Evolutionary conservation across 2,888 invertebrate genomes (phyloP).

Genomic region (Chymomyza amoena): DNA sequence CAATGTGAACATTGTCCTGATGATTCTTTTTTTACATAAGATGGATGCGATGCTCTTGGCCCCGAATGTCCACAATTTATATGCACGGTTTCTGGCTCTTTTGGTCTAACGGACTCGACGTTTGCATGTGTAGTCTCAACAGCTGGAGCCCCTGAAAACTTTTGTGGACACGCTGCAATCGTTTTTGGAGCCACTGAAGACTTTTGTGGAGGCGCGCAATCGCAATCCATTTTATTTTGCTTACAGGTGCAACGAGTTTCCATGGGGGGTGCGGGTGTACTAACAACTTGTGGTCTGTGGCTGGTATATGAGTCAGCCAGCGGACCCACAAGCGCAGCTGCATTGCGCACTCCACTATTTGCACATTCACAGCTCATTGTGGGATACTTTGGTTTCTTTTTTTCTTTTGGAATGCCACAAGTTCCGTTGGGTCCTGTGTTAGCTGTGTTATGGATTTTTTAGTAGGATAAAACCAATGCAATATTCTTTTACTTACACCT

Average conservation of each 20-base stretch:
- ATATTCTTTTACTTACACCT: background rate
- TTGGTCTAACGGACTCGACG: no score
- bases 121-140: no score
- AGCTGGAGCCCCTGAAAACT: no score
- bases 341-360: background rate
- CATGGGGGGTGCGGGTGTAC: background rate
- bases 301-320: background rate
- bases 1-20: background rate
- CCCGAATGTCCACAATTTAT: background rate
- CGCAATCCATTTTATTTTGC: conserved; percentile 29
- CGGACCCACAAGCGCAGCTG: background rate
- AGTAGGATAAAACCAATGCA: background rate
- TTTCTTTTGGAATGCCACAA: no score
- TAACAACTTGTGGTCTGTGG: background rate
- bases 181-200: no score
- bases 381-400: background rate
- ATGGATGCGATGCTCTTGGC: no score
- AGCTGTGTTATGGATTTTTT: background rate
- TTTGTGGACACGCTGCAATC: no score
- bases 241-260: conserved; percentile 24
- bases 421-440: background rate
- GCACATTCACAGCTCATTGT: background rate
- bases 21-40: background rate
- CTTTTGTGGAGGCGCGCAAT: conserved; percentile 28
- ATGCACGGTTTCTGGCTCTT: background rate